These are phyloP conservation scores for Aegotheles bennettii DNA, from an alignment of 2,113 vertebrate genomes.

Conservation along the genomic window DNA sequence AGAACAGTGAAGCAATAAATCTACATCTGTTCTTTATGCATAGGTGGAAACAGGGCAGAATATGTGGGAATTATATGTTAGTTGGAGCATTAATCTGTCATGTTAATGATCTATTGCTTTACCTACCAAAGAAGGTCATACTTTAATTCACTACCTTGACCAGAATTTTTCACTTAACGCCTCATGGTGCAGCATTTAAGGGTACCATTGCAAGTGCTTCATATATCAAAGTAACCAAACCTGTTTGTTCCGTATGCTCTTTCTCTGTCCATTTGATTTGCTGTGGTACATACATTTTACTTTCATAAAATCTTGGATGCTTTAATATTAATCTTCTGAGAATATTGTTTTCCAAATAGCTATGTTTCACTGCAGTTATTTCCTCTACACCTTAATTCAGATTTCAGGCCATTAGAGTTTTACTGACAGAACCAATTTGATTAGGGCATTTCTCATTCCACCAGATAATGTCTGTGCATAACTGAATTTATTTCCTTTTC, in stretches of 20 bases:
- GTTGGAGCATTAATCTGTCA: not conserved
- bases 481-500: not conserved
- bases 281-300: not conserved
- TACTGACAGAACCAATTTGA: not conserved
- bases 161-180: not conserved
- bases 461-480: not conserved
- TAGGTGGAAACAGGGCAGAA: not conserved
- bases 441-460: not conserved
- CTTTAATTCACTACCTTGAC: not conserved
- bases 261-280: not conserved
- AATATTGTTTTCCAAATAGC: not conserved
- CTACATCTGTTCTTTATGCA: not conserved
- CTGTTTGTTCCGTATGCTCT: not conserved
- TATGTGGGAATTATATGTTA: conserved; percentile 27
- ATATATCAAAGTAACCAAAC: not conserved
- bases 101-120: not conserved
- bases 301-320: not conserved
- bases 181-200: not conserved
- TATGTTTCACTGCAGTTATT: not conserved
- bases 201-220: not conserved
- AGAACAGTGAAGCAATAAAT: not conserved
- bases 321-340: not conserved
- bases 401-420: not conserved
- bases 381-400: not conserved
- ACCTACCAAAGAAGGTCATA: not conserved